Conservation (phyloP, 2,113 vertebrate species). For the Petroica traversi region DNA sequence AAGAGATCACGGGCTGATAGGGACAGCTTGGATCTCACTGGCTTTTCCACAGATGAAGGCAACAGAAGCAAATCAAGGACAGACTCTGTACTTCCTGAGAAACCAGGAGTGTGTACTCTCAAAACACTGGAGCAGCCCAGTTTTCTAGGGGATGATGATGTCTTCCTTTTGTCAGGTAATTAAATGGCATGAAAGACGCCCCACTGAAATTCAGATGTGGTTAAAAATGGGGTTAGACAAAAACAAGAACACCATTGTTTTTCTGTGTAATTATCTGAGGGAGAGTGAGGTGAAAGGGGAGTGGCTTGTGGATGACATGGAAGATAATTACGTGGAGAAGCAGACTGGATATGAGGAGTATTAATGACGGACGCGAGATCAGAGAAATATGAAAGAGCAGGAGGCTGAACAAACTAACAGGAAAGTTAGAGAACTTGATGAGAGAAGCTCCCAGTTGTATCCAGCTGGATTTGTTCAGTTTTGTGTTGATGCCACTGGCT, state of each 20-base stretch:
- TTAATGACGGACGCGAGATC: background rate
- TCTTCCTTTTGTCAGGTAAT: conserved; percentile 71
- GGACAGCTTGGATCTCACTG: conserved; percentile 5
- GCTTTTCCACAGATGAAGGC: background rate
- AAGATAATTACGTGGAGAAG: background rate
- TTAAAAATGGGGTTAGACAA: background rate
- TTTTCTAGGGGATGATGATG: conserved; percentile 21
- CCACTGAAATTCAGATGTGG: background rate
- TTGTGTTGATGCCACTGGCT: background rate
- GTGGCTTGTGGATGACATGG: background rate
- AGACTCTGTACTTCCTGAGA: background rate
- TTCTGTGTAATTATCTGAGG: background rate
- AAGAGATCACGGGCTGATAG: conserved; percentile 41
- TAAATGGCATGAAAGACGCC: background rate
- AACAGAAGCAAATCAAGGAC: background rate
- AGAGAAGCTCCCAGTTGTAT: background rate
- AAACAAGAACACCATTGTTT: background rate
- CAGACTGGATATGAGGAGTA: background rate
- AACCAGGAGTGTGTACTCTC: background rate
- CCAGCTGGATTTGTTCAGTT: background rate
- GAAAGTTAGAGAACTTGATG: background rate
- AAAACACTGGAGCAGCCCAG: background rate
- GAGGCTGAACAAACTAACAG: background rate
- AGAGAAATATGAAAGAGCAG: background rate
- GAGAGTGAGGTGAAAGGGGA: background rate